These are phyloP conservation scores for Chaetogeoica ovagalla DNA, from an alignment of 2,888 invertebrate species.

Conservation along the genomic window DNA sequence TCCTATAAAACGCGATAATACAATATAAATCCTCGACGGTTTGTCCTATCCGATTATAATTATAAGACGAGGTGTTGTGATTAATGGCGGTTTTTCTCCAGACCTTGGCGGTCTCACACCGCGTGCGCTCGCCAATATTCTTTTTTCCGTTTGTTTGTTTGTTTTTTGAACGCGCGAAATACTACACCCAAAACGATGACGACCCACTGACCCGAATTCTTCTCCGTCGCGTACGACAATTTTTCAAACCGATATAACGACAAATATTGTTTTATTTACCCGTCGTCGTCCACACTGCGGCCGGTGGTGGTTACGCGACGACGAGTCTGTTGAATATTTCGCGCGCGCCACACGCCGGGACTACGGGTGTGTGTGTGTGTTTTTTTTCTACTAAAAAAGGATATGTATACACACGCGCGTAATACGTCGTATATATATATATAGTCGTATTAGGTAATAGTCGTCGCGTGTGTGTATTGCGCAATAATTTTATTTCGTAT, in stretches of 20 bases:
- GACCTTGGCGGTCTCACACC: too few species aligned
- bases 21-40: too few species aligned
- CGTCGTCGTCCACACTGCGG: not conserved
- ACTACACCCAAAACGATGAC: not conserved
- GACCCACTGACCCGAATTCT: slow-evolving; percentile 30
- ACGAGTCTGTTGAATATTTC: not conserved
- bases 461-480: slow-evolving; percentile 2
- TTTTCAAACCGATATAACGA: too few species aligned
- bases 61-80: not conserved
- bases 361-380: not conserved
- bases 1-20: too few species aligned
- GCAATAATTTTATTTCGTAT: slow-evolving; percentile 5
- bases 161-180: not conserved
- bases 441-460: not conserved
- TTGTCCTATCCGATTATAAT: not conserved
- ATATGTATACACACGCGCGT: not conserved
- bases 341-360: not conserved
- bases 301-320: too few species aligned
- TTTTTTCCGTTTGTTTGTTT: not conserved
- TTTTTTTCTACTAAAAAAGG: slow-evolving; percentile 21
- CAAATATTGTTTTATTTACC: too few species aligned
- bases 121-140: not conserved
- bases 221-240: too few species aligned
- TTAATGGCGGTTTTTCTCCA: not conserved
- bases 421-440: not conserved